Conservation (phyloP, 35 echinoderm and acorn worm genomes). For the Apostichopus parvimensis region DNA sequence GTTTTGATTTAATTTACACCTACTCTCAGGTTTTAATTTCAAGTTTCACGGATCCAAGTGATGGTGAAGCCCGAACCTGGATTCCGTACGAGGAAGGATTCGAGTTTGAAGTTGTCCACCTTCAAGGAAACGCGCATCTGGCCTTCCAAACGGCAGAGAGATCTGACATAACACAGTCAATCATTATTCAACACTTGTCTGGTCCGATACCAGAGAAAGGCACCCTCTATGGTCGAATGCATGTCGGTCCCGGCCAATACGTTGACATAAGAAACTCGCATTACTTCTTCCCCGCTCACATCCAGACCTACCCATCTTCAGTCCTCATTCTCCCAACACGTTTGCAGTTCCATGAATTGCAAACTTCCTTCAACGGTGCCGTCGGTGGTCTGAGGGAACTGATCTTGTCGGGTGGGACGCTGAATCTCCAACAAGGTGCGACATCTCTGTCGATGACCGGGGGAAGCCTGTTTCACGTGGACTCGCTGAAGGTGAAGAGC, state of each 20-base stretch:
- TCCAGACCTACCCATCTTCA: slow-evolving; percentile 52
- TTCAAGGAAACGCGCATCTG: slow-evolving; percentile 74
- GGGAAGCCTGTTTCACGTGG: slow-evolving; percentile 4
- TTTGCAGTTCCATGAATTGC: slow-evolving; percentile 55
- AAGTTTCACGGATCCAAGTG: slow-evolving; percentile 23
- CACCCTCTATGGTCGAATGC: slow-evolving; percentile 61
- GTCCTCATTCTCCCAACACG: slow-evolving; percentile 50
- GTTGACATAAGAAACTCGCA: slow-evolving; percentile 23
- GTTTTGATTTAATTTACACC: no score
- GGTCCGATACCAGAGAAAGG: slow-evolving; percentile 34
- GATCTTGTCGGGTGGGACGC: slow-evolving; percentile 49
- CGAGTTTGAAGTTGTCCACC: slow-evolving; percentile 58
- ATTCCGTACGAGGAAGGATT: slow-evolving; percentile 25
- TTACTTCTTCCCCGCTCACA: slow-evolving; percentile 60
- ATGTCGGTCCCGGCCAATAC: slow-evolving; percentile 66
- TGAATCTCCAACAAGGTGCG: slow-evolving; percentile 36
- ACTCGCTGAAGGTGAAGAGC: slow-evolving; percentile 28
- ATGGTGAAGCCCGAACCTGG: slow-evolving; percentile 60
- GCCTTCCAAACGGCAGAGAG: slow-evolving; percentile 52
- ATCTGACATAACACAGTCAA: neutral
- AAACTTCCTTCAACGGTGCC: slow-evolving; percentile 55
- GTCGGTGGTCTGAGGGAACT: slow-evolving; percentile 59
- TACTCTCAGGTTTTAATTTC: neutral
- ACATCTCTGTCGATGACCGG: neutral
- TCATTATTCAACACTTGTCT: slow-evolving; percentile 47